A percentile compares a stretch with the other conserved stretches of the same genome.
Conservation (phyloP, 2,888 invertebrate species). For the Eueremaeus valkanovi region DNA sequence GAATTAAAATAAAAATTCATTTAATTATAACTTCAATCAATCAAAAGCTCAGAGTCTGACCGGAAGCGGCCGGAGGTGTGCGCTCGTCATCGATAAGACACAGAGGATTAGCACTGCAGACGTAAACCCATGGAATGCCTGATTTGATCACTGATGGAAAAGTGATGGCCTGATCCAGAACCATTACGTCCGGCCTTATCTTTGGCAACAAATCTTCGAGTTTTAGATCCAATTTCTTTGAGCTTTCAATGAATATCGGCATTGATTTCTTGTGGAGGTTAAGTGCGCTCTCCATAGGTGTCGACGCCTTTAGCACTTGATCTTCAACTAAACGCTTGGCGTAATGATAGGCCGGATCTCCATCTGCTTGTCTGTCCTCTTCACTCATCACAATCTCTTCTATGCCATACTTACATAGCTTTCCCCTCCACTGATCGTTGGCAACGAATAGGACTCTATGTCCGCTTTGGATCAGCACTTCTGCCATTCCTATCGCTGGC, state of each 20-base stretch:
- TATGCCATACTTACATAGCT: background rate
- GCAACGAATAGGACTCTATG: background rate
- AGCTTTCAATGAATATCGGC: background rate
- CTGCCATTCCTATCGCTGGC: background rate
- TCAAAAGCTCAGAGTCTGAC: background rate
- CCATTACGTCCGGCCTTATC: background rate
- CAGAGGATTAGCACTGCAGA: background rate
- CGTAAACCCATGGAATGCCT: background rate
- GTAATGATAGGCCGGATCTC: background rate
- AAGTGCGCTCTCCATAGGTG: background rate
- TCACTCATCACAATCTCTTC: background rate
- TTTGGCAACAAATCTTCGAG: background rate
- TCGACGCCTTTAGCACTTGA: background rate
- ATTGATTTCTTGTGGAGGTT: background rate
- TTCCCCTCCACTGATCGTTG: background rate
- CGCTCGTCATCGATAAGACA: background rate
- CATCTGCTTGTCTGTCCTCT: background rate
- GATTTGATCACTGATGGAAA: background rate
- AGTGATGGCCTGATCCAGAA: background rate
- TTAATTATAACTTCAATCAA: background rate
- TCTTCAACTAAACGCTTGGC: background rate
- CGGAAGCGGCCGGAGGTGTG: background rate
- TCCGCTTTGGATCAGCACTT: background rate
- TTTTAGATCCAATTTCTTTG: background rate
- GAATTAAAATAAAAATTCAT: background rate